Evolutionary conservation across 2,888 invertebrate genomes (phyloP).

Genomic region (Aelia acuminata): DNA sequence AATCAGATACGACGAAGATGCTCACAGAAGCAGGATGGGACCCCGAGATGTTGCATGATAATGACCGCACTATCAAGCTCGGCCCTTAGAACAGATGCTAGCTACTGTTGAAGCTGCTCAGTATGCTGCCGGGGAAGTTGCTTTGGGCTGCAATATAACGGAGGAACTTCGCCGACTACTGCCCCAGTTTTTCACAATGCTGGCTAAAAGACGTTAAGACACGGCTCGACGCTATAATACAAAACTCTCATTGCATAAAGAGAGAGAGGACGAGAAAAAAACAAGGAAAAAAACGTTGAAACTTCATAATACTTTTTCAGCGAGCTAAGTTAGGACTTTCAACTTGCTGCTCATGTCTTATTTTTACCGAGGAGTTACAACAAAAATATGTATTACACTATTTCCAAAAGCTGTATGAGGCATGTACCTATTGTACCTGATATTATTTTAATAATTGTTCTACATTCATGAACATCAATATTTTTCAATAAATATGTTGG

Average conservation of each 20-base stretch:
- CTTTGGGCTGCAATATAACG: neutral
- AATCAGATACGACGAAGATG: neutral
- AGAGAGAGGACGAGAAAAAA: no score
- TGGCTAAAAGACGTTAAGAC: neutral
- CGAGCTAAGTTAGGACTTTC: neutral
- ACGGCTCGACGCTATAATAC: neutral
- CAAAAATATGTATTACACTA: no score
- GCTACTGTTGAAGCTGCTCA: neutral
- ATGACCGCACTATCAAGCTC: neutral
- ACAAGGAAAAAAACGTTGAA: neutral
- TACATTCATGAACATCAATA: neutral
- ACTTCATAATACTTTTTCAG: neutral
- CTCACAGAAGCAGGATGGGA: neutral
- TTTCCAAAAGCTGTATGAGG: no score
- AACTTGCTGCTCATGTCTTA: neutral
- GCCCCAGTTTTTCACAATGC: constrained; percentile 1
- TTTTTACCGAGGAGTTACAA: no score
- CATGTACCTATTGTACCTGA: no score
- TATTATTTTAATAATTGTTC: neutral
- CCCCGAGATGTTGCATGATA: neutral
- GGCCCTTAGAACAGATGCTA: neutral
- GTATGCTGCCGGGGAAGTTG: neutral
- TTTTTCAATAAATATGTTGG: no score
- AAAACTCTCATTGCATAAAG: neutral
- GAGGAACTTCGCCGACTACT: constrained; percentile 2